A percentile compares a stretch with the other conserved stretches of the same genome.
Conservation (phyloP, 2,113 vertebrate genomes). For the Ictalurus furcatus region DNA sequence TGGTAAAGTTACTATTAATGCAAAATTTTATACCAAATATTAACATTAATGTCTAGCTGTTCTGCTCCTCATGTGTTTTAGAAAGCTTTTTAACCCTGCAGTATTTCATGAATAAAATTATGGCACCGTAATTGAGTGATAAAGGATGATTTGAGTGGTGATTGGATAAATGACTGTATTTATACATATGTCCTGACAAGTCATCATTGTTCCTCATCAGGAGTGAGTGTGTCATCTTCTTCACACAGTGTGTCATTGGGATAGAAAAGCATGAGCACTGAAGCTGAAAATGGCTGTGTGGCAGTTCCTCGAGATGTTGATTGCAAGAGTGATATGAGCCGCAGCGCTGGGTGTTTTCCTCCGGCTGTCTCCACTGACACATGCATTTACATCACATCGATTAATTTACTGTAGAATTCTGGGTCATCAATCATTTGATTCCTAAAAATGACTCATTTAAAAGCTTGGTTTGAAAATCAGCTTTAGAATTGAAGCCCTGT, state of each 20-base stretch:
- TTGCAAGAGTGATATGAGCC: slow-evolving; percentile 30
- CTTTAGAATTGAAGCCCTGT: background rate
- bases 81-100: background rate
- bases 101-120: slow-evolving; percentile 40
- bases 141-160: slow-evolving; percentile 26
- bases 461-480: background rate
- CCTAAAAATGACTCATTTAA: background rate
- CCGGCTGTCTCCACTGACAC: slow-evolving; percentile 38
- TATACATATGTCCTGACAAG: slow-evolving; percentile 44
- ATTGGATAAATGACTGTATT: slow-evolving; percentile 42
- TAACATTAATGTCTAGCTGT: background rate
- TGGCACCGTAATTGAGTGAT: slow-evolving; percentile 29
- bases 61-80: background rate
- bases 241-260: slow-evolving; percentile 4
- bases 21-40: background rate
- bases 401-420: slow-evolving; percentile 48
- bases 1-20: background rate
- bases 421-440: slow-evolving; percentile 42
- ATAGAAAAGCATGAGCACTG: slow-evolving; percentile 35
- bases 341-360: slow-evolving; percentile 27
- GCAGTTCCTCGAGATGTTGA: slow-evolving; percentile 38
- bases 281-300: slow-evolving; percentile 48
- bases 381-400: slow-evolving; percentile 39
- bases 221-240: slow-evolving; percentile 2
- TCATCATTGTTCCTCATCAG: slow-evolving; percentile 37